Conservation (phyloP, 2,113 vertebrate species). For the Piprites chloris region DNA sequence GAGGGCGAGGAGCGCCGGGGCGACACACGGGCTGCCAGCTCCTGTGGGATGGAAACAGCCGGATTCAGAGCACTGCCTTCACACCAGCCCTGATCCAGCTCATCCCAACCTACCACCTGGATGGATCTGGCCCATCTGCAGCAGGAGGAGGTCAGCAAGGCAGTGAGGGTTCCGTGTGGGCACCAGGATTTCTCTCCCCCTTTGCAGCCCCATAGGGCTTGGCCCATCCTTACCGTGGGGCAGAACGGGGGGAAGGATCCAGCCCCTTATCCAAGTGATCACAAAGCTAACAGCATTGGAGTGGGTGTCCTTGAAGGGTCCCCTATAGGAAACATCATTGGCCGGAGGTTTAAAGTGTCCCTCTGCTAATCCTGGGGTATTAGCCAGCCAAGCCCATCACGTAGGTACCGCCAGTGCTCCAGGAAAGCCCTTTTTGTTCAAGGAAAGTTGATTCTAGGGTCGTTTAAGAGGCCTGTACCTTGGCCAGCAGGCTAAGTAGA, state of each 20-base stretch:
- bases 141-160: not conserved
- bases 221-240: not conserved
- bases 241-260: not conserved
- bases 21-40: not conserved
- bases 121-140: not conserved
- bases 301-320: not conserved
- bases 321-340: conserved; percentile 13
- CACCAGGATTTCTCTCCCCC: not conserved
- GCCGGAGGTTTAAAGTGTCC: conserved; percentile 23
- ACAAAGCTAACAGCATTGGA: not conserved
- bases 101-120: not conserved
- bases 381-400: conserved; percentile 37
- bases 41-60: not conserved
- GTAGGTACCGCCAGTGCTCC: not conserved
- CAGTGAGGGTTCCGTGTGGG: not conserved
- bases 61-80: not conserved
- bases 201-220: not conserved
- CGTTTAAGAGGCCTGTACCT: conserved; percentile 39
- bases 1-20: not conserved
- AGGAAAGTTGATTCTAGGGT: conserved; percentile 53
- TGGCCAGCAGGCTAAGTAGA: conserved; percentile 18
- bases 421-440: conserved; percentile 34
- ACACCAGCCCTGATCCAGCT: not conserved
- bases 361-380: conserved; percentile 40
- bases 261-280: conserved; percentile 7